These are phyloP conservation scores for Montipora capitata DNA, from an alignment of 92 coral and sea anemone species.

Conservation along the genomic window DNA sequence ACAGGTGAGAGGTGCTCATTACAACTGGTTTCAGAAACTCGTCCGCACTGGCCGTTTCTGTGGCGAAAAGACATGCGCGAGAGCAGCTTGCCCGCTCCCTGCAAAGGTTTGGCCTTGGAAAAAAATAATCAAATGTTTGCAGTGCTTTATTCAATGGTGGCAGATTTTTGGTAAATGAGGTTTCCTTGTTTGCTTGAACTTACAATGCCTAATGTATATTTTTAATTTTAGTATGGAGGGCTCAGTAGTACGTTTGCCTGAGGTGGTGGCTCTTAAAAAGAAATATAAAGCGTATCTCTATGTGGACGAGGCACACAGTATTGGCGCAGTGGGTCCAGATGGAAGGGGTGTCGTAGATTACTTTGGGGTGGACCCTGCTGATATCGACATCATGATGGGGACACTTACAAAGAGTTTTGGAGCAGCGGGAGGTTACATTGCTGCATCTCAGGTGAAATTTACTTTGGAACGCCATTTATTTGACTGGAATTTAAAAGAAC, in stretches of 20 bases:
- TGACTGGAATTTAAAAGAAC: too few relatives aligned
- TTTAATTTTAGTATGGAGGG: slow-evolving; percentile 90
- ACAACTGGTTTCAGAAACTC: neutral
- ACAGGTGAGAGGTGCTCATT: slow-evolving; percentile 75
- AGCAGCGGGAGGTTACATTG: slow-evolving; percentile 97
- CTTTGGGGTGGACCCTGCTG: slow-evolving; percentile 90
- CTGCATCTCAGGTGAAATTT: slow-evolving; percentile 82
- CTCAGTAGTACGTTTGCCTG: slow-evolving; percentile 91
- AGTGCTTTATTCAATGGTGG: too few relatives aligned
- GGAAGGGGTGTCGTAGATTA: slow-evolving; percentile 96
- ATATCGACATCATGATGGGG: slow-evolving; percentile 99
- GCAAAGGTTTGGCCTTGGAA: too few relatives aligned
- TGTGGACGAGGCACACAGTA: slow-evolving; percentile 98
- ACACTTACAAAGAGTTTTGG: slow-evolving; percentile 99
- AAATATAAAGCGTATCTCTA: slow-evolving; percentile 97
- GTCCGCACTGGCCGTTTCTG: too few relatives aligned
- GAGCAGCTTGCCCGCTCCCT: too few relatives aligned
- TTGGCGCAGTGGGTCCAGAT: slow-evolving; percentile 96
- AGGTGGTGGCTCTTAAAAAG: slow-evolving; percentile 93
- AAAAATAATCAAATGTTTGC: too few relatives aligned
- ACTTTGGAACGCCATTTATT: too few relatives aligned
- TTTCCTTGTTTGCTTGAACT: neutral
- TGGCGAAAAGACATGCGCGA: neutral
- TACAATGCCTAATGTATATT: neutral
- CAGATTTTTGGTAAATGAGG: neutral